phyloP scores from a whole-genome alignment of 1,140 invertebrate species.

The Conus ventricosus region DNA sequence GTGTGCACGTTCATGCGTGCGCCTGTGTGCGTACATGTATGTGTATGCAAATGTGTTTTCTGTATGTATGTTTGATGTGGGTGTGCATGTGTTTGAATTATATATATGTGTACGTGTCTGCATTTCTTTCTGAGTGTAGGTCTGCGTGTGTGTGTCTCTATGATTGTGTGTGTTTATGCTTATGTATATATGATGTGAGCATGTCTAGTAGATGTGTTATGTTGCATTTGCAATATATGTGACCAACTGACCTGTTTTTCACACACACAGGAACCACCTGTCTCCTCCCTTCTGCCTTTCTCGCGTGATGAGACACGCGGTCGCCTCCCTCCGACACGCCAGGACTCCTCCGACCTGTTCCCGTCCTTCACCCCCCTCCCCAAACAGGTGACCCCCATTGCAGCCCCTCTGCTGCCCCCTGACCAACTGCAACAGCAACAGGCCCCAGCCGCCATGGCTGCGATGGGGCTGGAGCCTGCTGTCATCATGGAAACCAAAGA shows the following conservation, averaged over 20 bases:
- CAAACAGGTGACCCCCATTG: neutral
- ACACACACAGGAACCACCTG: conserved; percentile 57
- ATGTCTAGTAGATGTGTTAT: no score
- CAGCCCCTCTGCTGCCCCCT: neutral
- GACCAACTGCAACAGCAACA: neutral
- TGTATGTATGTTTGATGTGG: no score
- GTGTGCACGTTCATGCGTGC: no score
- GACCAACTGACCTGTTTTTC: neutral
- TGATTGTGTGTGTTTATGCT: neutral
- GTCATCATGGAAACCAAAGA: neutral
- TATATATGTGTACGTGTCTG: no score
- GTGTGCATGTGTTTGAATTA: no score
- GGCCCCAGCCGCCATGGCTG: neutral
- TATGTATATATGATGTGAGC: no score
- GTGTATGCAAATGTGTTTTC: no score
- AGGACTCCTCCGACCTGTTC: conserved; percentile 10
- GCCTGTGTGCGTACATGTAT: no score
- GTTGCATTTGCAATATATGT: no score
- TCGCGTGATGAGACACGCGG: conserved; percentile 51
- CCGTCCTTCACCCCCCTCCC: conserved; percentile 39
- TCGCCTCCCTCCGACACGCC: conserved; percentile 15
- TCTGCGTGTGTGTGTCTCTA: neutral
- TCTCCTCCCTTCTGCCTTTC: conserved; percentile 59
- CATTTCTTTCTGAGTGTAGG: no score
- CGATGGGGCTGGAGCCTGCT: neutral